Evolutionary conservation across 1,140 invertebrate genomes (phyloP).

Genomic region (Sycobia sp.): DNA sequence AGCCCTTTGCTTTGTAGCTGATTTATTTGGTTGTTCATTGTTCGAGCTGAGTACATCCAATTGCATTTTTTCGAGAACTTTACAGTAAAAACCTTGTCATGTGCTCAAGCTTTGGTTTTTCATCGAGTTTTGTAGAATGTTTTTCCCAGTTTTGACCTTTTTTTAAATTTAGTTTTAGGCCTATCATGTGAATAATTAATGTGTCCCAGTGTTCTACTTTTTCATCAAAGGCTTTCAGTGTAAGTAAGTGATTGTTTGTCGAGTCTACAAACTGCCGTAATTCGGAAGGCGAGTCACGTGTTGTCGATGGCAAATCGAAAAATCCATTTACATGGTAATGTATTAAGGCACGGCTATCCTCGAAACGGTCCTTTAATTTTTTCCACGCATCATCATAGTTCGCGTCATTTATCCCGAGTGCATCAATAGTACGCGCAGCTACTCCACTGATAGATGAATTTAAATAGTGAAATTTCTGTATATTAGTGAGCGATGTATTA

Average conservation of each 20-base stretch:
- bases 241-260: constrained; percentile 31
- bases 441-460: not conserved
- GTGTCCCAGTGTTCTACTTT: constrained; percentile 38
- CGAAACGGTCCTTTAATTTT: constrained; percentile 12
- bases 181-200: constrained; percentile 36
- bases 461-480: constrained; percentile 22
- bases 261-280: constrained; percentile 33
- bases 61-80: too few relatives aligned
- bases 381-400: constrained; percentile 21
- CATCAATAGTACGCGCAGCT: constrained; percentile 3
- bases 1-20: too few relatives aligned
- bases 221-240: constrained; percentile 33
- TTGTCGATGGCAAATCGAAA: constrained; percentile 9
- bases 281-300: constrained; percentile 1
- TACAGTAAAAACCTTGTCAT: too few relatives aligned
- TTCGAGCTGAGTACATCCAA: too few relatives aligned
- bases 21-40: too few relatives aligned
- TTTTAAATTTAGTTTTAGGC: constrained; percentile 25
- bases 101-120: too few relatives aligned
- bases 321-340: constrained; percentile 11
- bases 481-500: constrained; percentile 3
- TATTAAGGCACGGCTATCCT: constrained; percentile 10
- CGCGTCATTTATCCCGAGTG: not conserved
- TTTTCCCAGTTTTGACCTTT: constrained; percentile 35
- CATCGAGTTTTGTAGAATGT: not conserved